Percentiles rank a stretch among this genome's conserved stretches.
These are phyloP conservation scores for Bagarius yarrelli DNA, from an alignment of 2,113 vertebrate species.

Conservation along the genomic window DNA sequence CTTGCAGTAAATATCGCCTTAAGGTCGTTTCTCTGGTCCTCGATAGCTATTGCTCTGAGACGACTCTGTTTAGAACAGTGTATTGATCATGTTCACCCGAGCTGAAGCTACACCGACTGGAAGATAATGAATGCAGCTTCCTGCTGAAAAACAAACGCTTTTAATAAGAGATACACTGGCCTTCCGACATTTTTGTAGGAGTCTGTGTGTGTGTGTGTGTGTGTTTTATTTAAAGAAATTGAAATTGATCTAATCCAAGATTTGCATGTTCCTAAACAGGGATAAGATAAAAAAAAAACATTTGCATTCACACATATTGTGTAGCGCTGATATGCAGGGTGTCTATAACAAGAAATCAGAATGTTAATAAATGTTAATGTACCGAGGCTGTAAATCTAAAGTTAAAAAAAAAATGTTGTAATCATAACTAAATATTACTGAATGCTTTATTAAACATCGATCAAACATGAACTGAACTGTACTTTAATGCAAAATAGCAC, in stretches of 20 bases:
- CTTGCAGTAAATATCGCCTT: background rate
- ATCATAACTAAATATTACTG: background rate
- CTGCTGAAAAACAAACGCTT: slow-evolving; percentile 58
- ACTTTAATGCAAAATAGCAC: too few species aligned
- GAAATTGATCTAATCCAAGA: background rate
- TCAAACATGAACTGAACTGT: background rate
- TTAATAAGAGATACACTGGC: slow-evolving; percentile 69
- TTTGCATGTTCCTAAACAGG: background rate
- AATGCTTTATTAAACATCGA: background rate
- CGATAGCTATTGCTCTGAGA: slow-evolving; percentile 33
- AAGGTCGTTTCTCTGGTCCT: slow-evolving; percentile 13
- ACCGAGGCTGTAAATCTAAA: background rate
- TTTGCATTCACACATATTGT: background rate
- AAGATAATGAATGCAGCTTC: slow-evolving; percentile 68
- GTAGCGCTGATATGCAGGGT: background rate
- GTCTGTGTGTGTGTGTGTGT: slow-evolving; percentile 26
- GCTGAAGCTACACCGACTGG: slow-evolving; percentile 56
- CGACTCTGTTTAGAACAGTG: slow-evolving; percentile 49
- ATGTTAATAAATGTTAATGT: background rate
- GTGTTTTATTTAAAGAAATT: too few species aligned
- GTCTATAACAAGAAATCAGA: background rate
- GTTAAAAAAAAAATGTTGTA: background rate
- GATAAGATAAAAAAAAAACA: background rate
- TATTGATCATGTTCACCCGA: slow-evolving; percentile 54
- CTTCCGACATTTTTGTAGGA: slow-evolving; percentile 60